Base-by-base conservation (phyloP, 2,888 invertebrate species). In the Leptopilina drosophilae region DNA sequence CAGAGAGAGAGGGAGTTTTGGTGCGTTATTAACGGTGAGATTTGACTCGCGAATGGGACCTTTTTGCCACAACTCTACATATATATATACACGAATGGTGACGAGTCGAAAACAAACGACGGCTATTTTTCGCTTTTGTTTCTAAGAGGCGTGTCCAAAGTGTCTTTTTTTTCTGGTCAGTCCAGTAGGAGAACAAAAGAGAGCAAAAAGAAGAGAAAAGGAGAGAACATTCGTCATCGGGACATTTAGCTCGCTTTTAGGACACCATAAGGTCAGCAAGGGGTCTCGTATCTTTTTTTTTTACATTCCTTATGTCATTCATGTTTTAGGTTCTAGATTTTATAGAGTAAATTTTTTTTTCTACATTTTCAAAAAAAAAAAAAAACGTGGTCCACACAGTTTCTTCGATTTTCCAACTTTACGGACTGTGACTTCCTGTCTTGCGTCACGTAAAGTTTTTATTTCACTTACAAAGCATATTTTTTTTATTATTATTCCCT, bases 111-210 rank as follows among this genome's bases (percentile, higher is more conserved):
- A 78, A 82, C 83, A 78, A 81, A 80, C 81, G 83, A 76, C 82
- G 82, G 81, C 83, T 84, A 83, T 78, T 84, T 82, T 66, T 81
- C 80, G 59, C 82, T 81, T 81, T 83, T 85, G 84, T 84, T 84
- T 85, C 84, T 84, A 77, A 83, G 79, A 84, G 85, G 84, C 84
- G 85, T 84, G 78, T 83, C 84, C 76, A 78, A 84, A 77, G 56
- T 80, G 86, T 84, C 86, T 20, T 89, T 89, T 89, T 90, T 49
- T 87, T 87, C 85, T 84, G 85, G 79, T 78, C 64, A 79, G 88
- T 88, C 89, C 88, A 85, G 86, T 87, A 84, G 46, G 46, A 46
- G 49, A 49, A 49, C 49, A 49, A 49, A 49, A 46, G 46, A 1
- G 46, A 46, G 46, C 33, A 5, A 42, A 42, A 49, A 20, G 20